A percentile compares a stretch with the other conserved stretches of the same genome.
These are phyloP conservation scores for Terrapene triunguis DNA, from an alignment of 2,113 vertebrate genomes.

Conservation along the genomic window DNA sequence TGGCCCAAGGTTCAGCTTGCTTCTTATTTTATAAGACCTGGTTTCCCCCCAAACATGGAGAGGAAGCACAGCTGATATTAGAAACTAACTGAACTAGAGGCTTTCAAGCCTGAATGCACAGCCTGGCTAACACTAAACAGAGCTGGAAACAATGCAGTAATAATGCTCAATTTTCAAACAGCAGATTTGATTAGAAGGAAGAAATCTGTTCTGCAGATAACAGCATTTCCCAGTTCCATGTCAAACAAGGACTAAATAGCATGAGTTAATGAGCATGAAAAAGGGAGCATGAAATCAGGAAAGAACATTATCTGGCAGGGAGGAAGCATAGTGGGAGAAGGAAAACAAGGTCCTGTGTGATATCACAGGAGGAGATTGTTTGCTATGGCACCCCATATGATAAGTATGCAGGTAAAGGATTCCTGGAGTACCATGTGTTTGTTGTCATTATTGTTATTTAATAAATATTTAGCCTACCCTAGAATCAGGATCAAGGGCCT, in stretches of 20 bases:
- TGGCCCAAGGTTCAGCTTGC: background rate
- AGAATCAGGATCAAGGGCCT: background rate
- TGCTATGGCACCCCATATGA: background rate
- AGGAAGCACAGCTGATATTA: background rate
- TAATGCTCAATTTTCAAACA: background rate
- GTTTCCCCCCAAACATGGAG: background rate
- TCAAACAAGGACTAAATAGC: constrained; percentile 9
- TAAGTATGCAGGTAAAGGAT: background rate
- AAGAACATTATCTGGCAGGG: background rate
- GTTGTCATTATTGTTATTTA: background rate
- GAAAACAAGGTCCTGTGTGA: background rate
- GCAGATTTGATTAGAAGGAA: constrained; percentile 16
- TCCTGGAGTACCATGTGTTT: background rate
- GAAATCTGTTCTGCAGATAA: background rate
- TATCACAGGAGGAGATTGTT: background rate
- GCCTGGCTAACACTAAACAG: background rate
- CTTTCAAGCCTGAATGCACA: background rate
- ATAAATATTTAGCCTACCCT: background rate
- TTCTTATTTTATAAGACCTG: background rate
- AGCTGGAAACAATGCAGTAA: background rate
- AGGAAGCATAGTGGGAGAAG: background rate
- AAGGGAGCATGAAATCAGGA: background rate
- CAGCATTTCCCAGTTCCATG: background rate
- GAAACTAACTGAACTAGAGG: background rate
- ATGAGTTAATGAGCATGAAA: background rate